A percentile compares a stretch with the other conserved stretches of the same genome.
phyloP scores from a whole-genome alignment of 2,113 vertebrate genomes.

The Sigmodon hispidus region DNA sequence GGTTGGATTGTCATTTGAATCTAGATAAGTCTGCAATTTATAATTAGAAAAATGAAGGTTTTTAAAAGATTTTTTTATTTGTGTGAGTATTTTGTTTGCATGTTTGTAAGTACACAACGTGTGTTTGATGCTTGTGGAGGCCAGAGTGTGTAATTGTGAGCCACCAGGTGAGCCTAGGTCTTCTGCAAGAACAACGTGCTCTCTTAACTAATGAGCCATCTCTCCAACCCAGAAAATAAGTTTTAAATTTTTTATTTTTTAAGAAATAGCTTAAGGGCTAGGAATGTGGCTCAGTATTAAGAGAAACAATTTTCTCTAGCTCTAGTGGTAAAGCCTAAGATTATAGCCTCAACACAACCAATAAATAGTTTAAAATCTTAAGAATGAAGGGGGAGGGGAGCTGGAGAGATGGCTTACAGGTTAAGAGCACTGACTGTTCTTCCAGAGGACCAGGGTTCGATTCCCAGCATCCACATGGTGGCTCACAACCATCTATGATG shows the following conservation, averaged over 20 bases:
- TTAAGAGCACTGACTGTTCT: too few relatives aligned
- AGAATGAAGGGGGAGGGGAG: too few relatives aligned
- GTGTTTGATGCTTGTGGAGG: not conserved
- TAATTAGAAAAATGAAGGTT: not conserved
- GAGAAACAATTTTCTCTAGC: not conserved
- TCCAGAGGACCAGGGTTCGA: too few relatives aligned
- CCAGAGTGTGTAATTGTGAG: not conserved
- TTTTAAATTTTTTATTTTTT: not conserved
- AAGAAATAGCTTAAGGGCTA: not conserved
- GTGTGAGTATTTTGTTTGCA: not conserved
- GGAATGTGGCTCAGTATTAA: not conserved
- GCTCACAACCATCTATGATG: too few relatives aligned
- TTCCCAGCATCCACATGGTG: too few relatives aligned
- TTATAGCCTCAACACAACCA: not conserved
- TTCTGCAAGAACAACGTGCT: not conserved
- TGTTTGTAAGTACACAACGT: not conserved
- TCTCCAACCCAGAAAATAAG: too few relatives aligned
- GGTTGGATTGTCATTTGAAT: constrained; percentile 25
- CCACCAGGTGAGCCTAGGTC: not conserved
- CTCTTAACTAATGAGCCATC: not conserved
- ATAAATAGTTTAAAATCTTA: not conserved
- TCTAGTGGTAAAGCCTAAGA: not conserved
- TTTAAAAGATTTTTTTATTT: not conserved
- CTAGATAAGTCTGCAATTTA: not conserved
- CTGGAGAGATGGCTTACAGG: too few relatives aligned